phyloP scores from a whole-genome alignment of 2,797 vertebrate genomes.

The Pantherophis alleghaniensis region DNA sequence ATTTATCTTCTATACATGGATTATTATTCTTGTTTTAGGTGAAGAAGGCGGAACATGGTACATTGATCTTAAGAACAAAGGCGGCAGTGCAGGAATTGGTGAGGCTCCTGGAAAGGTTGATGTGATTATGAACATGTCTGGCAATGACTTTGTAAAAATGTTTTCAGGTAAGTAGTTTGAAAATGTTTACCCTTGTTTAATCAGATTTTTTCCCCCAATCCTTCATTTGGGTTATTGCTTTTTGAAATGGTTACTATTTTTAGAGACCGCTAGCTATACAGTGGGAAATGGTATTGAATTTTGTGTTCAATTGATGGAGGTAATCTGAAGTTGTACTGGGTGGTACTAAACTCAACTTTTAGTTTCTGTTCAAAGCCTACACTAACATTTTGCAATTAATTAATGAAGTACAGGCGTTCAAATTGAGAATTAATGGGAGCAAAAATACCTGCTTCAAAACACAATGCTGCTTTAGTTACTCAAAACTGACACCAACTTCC shows the following conservation, averaged over 20 bases:
- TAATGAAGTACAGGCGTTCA: background rate
- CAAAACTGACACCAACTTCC: background rate
- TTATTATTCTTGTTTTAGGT: constrained; percentile 68
- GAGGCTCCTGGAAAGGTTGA: constrained; percentile 75
- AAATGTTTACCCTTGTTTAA: background rate
- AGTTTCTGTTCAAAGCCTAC: background rate
- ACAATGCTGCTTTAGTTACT: background rate
- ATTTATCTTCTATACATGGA: background rate
- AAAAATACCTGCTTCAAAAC: background rate
- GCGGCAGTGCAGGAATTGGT: constrained; percentile 77
- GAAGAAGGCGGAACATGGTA: constrained; percentile 83
- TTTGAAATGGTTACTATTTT: background rate
- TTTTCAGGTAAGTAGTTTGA: constrained; percentile 79
- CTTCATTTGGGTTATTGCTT: background rate
- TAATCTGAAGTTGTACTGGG: background rate
- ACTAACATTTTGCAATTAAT: background rate
- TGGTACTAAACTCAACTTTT: background rate
- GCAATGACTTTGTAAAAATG: constrained; percentile 87
- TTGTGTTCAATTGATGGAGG: background rate
- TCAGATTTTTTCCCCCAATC: background rate
- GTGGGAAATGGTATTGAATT: background rate
- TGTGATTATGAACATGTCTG: constrained; percentile 86
- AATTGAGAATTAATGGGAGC: background rate
- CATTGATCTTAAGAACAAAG: constrained; percentile 83
- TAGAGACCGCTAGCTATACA: background rate